These are phyloP conservation scores for Mnemiopsis leidyi DNA, from an alignment of 37 sponge, comb jelly and placozoan species.

Conservation along the genomic window DNA sequence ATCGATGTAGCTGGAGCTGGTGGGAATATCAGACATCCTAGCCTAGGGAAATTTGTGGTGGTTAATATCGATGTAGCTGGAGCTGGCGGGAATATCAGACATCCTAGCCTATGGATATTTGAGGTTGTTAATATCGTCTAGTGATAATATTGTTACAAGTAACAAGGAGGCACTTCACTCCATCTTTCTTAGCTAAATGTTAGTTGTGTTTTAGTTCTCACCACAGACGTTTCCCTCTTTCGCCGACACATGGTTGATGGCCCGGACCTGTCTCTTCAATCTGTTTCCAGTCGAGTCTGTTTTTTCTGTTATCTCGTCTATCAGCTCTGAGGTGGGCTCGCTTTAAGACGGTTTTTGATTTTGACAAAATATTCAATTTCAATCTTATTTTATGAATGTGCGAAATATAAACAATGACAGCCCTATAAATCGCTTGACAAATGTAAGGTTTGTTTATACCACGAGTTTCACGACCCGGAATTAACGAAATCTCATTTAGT, in stretches of 20 bases:
- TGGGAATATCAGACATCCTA: not conserved
- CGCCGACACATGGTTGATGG: not conserved
- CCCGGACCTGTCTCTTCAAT: not conserved
- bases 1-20: not conserved
- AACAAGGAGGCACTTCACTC: no score
- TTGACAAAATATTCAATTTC: no score
- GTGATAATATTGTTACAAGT: no score
- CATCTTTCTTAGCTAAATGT: no score
- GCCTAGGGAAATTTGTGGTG: not conserved
- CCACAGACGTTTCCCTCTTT: conserved; percentile 20
- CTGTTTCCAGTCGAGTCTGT: conserved; percentile 5
- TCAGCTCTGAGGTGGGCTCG: not conserved
- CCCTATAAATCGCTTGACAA: no score
- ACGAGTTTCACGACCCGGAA: no score
- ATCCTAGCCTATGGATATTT: not conserved
- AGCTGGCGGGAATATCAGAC: not conserved
- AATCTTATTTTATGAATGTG: no score
- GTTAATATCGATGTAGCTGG: not conserved
- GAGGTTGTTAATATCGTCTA: not conserved
- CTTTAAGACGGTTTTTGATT: no score
- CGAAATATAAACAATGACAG: no score
- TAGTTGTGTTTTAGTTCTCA: not conserved
- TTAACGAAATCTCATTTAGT: no score
- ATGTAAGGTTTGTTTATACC: no score
- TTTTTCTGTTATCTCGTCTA: conserved; percentile 37